Percentiles rank a stretch among this genome's conserved stretches.
phyloP scores from a whole-genome alignment of 2,113 vertebrate genomes.

The Rutilus rutilus region DNA sequence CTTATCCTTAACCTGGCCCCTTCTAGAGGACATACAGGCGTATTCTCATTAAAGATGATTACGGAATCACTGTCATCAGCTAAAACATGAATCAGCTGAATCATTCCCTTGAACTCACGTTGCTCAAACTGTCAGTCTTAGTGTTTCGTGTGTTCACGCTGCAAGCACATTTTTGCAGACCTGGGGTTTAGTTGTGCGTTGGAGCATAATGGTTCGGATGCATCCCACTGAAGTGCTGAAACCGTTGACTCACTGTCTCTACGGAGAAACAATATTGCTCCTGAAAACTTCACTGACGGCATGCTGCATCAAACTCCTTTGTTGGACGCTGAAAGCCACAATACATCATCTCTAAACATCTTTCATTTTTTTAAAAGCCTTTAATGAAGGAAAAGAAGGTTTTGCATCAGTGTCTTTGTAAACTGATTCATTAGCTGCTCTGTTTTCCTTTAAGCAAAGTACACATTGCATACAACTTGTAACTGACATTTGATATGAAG shows the following conservation, averaged over 20 bases:
- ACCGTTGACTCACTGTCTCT: conserved; percentile 34
- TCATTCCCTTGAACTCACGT: conserved; percentile 32
- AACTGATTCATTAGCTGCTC: conserved; percentile 7
- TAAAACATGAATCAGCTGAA: conserved; percentile 42
- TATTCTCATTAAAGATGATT: conserved; percentile 39
- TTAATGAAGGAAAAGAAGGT: neutral
- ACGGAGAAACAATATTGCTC: conserved; percentile 17
- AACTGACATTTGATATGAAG: neutral
- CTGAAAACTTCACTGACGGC: conserved; percentile 5
- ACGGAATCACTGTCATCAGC: conserved; percentile 30
- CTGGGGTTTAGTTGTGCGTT: conserved; percentile 37
- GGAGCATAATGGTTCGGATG: conserved; percentile 34
- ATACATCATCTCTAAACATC: neutral
- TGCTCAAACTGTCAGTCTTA: neutral
- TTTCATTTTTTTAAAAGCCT: neutral
- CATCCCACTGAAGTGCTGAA: conserved; percentile 32
- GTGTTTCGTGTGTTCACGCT: neutral
- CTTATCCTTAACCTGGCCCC: conserved; percentile 3
- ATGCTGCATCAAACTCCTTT: neutral
- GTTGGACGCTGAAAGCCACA: neutral
- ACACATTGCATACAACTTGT: neutral
- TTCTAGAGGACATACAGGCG: neutral
- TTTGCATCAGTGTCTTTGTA: neutral
- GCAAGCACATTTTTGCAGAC: conserved; percentile 27
- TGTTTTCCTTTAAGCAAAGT: conserved; percentile 1